Conservation (phyloP, 2,113 vertebrate species). For the Cyprinodon brontotheroides region DNA sequence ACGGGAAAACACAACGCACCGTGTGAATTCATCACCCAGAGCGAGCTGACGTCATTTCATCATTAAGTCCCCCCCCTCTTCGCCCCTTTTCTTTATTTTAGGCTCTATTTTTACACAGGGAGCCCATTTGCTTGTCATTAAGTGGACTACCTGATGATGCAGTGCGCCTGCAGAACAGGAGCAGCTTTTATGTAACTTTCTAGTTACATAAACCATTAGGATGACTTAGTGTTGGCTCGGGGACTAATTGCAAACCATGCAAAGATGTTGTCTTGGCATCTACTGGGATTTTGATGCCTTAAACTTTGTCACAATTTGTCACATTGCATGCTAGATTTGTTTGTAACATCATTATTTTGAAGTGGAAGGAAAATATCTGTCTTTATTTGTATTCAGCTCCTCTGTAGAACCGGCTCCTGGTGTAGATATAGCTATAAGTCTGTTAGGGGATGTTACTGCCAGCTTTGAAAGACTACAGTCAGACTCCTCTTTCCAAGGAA, state of each 20-base stretch:
- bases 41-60: conserved; percentile 5
- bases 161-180: conserved; percentile 1
- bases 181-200: conserved; percentile 2
- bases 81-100: not conserved
- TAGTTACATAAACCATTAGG: not conserved
- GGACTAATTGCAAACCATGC: conserved; percentile 24
- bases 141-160: not conserved
- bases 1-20: conserved; percentile 51
- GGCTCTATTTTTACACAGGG: not conserved
- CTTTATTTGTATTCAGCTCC: not conserved
- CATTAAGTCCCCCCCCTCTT: not conserved
- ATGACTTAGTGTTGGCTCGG: conserved; percentile 16
- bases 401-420: not conserved
- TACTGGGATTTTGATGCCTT: not conserved
- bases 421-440: not conserved
- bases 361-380: too few relatives aligned
- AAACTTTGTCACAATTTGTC: not conserved
- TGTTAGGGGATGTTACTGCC: not conserved
- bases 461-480: not conserved
- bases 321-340: not conserved
- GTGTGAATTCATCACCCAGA: not conserved
- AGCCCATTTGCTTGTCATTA: conserved; percentile 3
- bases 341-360: not conserved
- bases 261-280: conserved; percentile 13
- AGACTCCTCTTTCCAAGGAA: not conserved